phyloP scores from a whole-genome alignment of 2,888 invertebrate genomes.

The Scaptomyza reducta region DNA sequence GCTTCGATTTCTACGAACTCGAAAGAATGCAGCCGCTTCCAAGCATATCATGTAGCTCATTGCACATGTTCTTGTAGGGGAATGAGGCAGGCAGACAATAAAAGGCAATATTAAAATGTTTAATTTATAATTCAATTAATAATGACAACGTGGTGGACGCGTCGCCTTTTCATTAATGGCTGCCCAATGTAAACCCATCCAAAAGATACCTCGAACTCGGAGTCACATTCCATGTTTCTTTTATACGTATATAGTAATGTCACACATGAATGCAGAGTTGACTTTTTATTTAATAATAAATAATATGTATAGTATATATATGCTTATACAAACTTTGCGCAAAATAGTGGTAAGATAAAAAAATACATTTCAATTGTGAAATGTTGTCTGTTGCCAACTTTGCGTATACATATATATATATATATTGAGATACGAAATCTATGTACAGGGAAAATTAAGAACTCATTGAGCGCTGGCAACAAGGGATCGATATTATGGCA shows the following conservation, averaged over 20 bases:
- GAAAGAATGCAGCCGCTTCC: constrained; percentile 30
- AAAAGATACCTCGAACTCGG: constrained; percentile 13
- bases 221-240: background rate
- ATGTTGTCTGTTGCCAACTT: constrained; percentile 9
- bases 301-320: background rate
- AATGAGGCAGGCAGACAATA: background rate
- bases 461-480: constrained; percentile 78
- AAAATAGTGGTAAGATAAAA: background rate
- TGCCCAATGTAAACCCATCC: constrained; percentile 11
- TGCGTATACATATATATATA: constrained; percentile 30
- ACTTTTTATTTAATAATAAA: no score
- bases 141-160: constrained; percentile 66
- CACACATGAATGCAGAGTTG: no score
- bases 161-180: constrained; percentile 29
- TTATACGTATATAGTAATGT: no score
- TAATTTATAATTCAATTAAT: constrained; percentile 84
- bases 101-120: constrained; percentile 73
- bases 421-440: background rate
- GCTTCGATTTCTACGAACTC: constrained; percentile 63
- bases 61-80: constrained; percentile 27
- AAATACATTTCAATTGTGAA: constrained; percentile 37
- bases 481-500: constrained; percentile 77
- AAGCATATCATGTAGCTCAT: constrained; percentile 76
- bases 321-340: background rate
- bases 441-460: constrained; percentile 69